phyloP scores from a whole-genome alignment of 1,140 invertebrate genomes.

The Carcinoscorpius rotundicauda region DNA sequence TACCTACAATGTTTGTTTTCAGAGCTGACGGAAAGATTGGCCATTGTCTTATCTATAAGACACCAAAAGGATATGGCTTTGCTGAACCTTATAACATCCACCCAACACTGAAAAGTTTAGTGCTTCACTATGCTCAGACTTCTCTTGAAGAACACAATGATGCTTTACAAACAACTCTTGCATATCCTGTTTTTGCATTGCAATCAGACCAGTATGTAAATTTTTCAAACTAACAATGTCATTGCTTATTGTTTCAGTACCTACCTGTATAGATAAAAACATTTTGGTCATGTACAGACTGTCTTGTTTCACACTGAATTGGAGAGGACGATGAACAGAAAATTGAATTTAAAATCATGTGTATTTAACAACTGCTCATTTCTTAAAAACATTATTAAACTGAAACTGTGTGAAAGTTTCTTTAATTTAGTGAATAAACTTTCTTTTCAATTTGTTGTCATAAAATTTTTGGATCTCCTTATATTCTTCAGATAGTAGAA shows the following conservation, averaged over 20 bases:
- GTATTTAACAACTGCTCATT: too few relatives aligned
- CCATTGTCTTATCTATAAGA: slow-evolving; percentile 86
- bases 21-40: slow-evolving; percentile 64
- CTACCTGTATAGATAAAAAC: too few relatives aligned
- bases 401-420: too few relatives aligned
- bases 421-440: too few relatives aligned
- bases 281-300: too few relatives aligned
- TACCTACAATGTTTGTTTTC: background rate
- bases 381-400: too few relatives aligned
- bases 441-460: too few relatives aligned
- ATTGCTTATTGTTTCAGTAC: background rate
- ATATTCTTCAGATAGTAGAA: too few relatives aligned
- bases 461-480: too few relatives aligned
- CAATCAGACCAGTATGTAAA: slow-evolving; percentile 11
- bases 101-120: slow-evolving; percentile 63
- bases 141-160: slow-evolving; percentile 93
- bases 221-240: background rate
- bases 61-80: slow-evolving; percentile 76
- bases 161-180: slow-evolving; percentile 63
- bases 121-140: slow-evolving; percentile 82
- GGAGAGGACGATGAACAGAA: background rate
- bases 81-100: slow-evolving; percentile 89
- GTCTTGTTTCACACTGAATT: too few relatives aligned
- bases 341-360: background rate
- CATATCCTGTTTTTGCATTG: slow-evolving; percentile 49